These are phyloP conservation scores for Coccyzus lansbergi DNA, from an alignment of 2,797 vertebrate genomes.

Conservation along the genomic window DNA sequence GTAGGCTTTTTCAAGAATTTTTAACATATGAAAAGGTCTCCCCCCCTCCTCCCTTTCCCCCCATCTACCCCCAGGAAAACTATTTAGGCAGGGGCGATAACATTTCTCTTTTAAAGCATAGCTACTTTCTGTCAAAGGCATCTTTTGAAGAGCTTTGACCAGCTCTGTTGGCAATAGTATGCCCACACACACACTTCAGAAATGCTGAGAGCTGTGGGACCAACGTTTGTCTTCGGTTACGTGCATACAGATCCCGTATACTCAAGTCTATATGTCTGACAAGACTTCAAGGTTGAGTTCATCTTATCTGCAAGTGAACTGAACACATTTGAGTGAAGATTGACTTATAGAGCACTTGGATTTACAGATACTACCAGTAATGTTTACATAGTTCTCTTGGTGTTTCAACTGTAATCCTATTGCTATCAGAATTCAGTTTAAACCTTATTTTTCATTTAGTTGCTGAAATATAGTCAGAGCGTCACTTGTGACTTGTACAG, in stretches of 20 bases:
- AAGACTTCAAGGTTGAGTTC: conserved; percentile 25
- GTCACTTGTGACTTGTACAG: conserved; percentile 16
- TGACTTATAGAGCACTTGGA: conserved; percentile 56
- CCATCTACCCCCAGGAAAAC: neutral
- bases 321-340: conserved; percentile 14
- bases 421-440: conserved; percentile 59
- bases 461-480: conserved; percentile 54
- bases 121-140: neutral
- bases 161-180: neutral
- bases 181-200: neutral
- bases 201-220: neutral
- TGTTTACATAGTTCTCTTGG: conserved; percentile 58
- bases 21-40: neutral
- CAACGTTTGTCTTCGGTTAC: neutral
- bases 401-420: conserved; percentile 58
- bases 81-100: neutral
- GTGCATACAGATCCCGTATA: rapidly evolving
- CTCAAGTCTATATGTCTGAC: neutral
- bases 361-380: conserved; percentile 27
- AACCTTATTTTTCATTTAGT: conserved; percentile 62
- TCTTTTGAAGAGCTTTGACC: neutral
- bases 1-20: neutral
- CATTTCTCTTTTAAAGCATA: neutral
- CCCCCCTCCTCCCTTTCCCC: too few species aligned
- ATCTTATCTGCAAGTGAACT: neutral